Evolutionary conservation across 2,888 invertebrate species (phyloP).

Genomic region (Lochmaea crataegi): DNA sequence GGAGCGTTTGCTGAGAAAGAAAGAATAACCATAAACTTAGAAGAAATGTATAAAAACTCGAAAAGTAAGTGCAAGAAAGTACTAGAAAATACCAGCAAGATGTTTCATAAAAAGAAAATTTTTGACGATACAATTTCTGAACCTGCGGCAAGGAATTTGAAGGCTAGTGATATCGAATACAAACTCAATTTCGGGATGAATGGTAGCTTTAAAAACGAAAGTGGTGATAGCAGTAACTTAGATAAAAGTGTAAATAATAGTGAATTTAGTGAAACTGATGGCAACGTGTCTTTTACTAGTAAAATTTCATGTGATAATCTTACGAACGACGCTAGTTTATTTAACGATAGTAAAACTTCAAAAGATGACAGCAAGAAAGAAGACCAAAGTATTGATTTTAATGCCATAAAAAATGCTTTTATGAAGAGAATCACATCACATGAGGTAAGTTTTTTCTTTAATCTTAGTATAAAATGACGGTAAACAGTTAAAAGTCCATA

Average conservation of each 20-base stretch:
- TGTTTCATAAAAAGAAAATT: slow-evolving; percentile 54
- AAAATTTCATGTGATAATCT: slow-evolving; percentile 34
- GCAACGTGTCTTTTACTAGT: slow-evolving; percentile 26
- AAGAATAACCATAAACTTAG: slow-evolving; percentile 58
- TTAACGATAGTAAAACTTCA: slow-evolving; percentile 35
- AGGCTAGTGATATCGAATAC: slow-evolving; percentile 59
- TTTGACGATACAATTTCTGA: slow-evolving; percentile 50
- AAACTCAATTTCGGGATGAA: slow-evolving; percentile 50
- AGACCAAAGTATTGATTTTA: slow-evolving; percentile 55
- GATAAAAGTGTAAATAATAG: slow-evolving; percentile 37
- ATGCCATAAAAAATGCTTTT: slow-evolving; percentile 57
- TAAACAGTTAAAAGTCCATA: too few relatives aligned
- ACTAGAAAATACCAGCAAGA: slow-evolving; percentile 59
- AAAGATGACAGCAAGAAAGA: slow-evolving; percentile 46
- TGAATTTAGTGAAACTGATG: slow-evolving; percentile 38
- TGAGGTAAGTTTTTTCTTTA: slow-evolving; percentile 38
- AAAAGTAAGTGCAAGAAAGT: slow-evolving; percentile 62
- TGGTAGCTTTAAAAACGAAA: slow-evolving; percentile 27
- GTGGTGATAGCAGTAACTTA: slow-evolving; percentile 17
- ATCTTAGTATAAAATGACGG: not conserved
- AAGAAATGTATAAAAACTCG: slow-evolving; percentile 63
- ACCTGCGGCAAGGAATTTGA: slow-evolving; percentile 47
- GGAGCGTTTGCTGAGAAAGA: slow-evolving; percentile 61
- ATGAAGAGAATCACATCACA: slow-evolving; percentile 51
- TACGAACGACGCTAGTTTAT: slow-evolving; percentile 27